Evolutionary conservation across 1,140 invertebrate species (phyloP), one percentile per base, ranked within the genome.

Genomic region (Planococcus citri): DNA sequence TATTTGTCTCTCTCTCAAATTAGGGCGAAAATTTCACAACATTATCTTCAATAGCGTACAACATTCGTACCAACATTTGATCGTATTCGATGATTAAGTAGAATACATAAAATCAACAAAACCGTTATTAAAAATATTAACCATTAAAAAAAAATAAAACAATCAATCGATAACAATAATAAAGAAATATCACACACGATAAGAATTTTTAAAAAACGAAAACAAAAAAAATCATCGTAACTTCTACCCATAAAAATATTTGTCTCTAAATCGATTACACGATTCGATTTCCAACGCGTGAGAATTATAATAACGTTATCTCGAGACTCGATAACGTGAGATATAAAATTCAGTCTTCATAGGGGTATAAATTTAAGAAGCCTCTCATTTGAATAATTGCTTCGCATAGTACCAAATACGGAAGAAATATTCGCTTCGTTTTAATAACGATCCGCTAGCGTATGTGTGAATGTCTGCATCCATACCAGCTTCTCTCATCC

Each of bases 391-490:
- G 79, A 92, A 92, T 41, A 92, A 81, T 78, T 90, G 86, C 74
- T 87, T 87, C 68, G 89, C 88, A 74, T 91, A 89, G 78, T 88
- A 87, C 89, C 90, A 93, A 78, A 95, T 90, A 72, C 89, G 84
- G 86, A 95, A 95, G 86, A 95, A 95, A 80, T 95, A 95, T 81
- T 95, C 93, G 76, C 94, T 91, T 75, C 87, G 84, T 72, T 89
- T 82, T 10, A 94, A 81, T 20, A 95, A 81, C 68, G 87, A 87
- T 51, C 88, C 87, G 72, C 88, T 85, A 0, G 92, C 88, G 78
- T 95, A 95, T 27, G 89, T 90, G 72, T 87, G 84, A 73, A 95
- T 94, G 74, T 94, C 91, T 0, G 92, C 92, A 78, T 95, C 92
- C 90, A 95, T 93, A 73, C 91, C 90, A 73, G 91, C 87, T 71